These are phyloP conservation scores for Eupithecia dodoneata DNA, from an alignment of 2,888 invertebrate species.

Conservation along the genomic window DNA sequence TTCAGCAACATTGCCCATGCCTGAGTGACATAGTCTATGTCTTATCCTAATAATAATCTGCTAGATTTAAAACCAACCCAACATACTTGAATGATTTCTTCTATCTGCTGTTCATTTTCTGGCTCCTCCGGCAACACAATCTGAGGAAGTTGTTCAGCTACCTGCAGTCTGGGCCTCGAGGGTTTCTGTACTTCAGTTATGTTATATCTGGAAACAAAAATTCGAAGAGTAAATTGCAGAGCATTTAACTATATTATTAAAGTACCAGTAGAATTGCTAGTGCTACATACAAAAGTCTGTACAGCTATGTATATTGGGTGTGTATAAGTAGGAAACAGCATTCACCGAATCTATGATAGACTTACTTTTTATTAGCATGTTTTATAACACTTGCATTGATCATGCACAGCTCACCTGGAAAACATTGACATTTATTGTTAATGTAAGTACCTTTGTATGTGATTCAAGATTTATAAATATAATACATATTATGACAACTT, in stretches of 20 bases:
- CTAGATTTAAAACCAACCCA: not conserved
- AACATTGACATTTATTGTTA: conserved; percentile 14
- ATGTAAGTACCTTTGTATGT: not conserved
- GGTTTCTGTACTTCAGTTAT: conserved; percentile 43
- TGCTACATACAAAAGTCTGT: not conserved
- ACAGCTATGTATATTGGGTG: not conserved
- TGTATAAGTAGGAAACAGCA: not conserved
- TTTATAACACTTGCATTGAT: conserved; percentile 70
- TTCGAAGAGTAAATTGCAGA: not conserved
- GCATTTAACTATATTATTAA: not conserved
- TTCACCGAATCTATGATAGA: not conserved
- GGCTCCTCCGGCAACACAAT: conserved; percentile 50
- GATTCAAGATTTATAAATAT: not conserved
- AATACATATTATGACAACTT: conserved; percentile 38
- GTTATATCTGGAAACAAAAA: conserved; percentile 48
- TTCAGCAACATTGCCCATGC: not conserved
- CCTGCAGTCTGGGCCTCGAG: conserved; percentile 36
- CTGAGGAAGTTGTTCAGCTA: conserved; percentile 42
- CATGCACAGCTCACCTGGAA: conserved; percentile 73
- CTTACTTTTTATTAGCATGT: conserved; percentile 71
- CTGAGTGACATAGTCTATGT: not conserved
- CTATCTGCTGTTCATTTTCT: conserved; percentile 61
- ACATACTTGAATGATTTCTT: conserved; percentile 62
- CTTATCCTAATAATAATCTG: not conserved
- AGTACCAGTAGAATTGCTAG: not conserved